phyloP scores from a whole-genome alignment of 2,888 invertebrate species.

The Drosophila neonasuta region DNA sequence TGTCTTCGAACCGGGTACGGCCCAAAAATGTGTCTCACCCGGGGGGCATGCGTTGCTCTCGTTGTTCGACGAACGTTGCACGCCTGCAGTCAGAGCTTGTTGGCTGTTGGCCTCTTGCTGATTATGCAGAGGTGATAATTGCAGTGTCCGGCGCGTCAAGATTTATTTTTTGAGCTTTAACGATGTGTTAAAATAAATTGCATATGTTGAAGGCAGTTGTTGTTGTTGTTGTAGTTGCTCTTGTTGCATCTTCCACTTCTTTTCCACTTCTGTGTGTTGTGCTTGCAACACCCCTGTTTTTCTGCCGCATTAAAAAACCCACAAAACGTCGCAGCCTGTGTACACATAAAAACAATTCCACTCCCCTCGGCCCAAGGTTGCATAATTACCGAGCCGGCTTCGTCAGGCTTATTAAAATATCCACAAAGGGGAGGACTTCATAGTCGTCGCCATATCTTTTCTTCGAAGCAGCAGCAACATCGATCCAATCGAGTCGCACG shows the following conservation, averaged over 20 bases:
- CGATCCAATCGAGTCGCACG: conserved; percentile 23
- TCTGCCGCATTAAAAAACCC: conserved; percentile 50
- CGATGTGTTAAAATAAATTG: conserved; percentile 82
- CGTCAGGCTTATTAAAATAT: conserved; percentile 71
- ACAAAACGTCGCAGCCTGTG: conserved; percentile 73
- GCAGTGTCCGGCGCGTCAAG: conserved; percentile 79
- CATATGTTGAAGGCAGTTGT: conserved; percentile 58
- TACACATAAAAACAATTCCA: conserved; percentile 68
- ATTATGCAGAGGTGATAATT: conserved; percentile 81
- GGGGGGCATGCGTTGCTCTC: conserved; percentile 73
- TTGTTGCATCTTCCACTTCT: background rate
- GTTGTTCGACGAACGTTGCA: conserved; percentile 56
- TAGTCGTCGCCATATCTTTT: background rate
- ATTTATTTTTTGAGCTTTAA: conserved; percentile 79
- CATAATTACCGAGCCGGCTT: conserved; percentile 62
- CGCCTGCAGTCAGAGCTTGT: conserved; percentile 27
- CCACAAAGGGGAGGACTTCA: conserved; percentile 15
- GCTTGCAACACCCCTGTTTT: conserved; percentile 8
- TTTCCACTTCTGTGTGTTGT: background rate
- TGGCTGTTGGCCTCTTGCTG: conserved; percentile 37
- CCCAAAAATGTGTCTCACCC: conserved; percentile 38
- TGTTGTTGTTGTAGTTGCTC: background rate
- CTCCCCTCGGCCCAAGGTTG: conserved; percentile 17
- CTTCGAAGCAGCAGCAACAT: background rate
- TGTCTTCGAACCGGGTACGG: conserved; percentile 5